Base-by-base conservation (phyloP, 2,888 invertebrate genomes). In the Blomia tropicalis region DNA sequence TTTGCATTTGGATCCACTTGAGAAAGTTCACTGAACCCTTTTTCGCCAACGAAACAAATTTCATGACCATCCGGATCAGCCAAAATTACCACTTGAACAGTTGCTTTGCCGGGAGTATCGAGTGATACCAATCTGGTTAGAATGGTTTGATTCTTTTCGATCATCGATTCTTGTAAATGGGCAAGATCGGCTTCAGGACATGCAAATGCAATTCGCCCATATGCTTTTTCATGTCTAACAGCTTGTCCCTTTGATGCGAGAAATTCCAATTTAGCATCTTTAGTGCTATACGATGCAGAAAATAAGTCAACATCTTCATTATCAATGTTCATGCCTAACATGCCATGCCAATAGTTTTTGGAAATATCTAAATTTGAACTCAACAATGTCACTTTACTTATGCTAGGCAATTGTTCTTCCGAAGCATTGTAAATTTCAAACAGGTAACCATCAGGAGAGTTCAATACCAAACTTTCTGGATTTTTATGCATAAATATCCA, bases 31-130 rank as follows among this genome's bases (percentile, higher is more conserved):
- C 83, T 77, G 77, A 92, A 98, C 41, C 85, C 91, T 77, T 93
- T 92, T 70, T 93, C 92, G 66, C 93, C 95, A 4, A 96, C 96
- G 75, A 95, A 95, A 75, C 96, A 96, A 67, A 98, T 96, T 78
- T 98, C 96, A 74, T 95, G 95, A 0, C 82, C 88, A 76, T 95
- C 91, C 0, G 96, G 95, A 78, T 98, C 96, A 1, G 89, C 90
- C 2, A 96, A 77, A 70, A 98, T 96, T 2, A 98, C 87, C 32
- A 98, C 96, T 66, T 87, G 80, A 0, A 98, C 96, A 0, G 89
- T 87, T 0, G 93, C 93, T 75, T 96, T 98, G 53, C 91, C 96
- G 0, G 96, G 96, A 0, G 98, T 98, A 71, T 91, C 90, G 66
- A 98, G 76, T n/a, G 85, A 85, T 61, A 91, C 83, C 23, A 93